These are phyloP conservation scores for Ceriagrion tenellum DNA, from an alignment of 2,888 invertebrate genomes.

Conservation along the genomic window DNA sequence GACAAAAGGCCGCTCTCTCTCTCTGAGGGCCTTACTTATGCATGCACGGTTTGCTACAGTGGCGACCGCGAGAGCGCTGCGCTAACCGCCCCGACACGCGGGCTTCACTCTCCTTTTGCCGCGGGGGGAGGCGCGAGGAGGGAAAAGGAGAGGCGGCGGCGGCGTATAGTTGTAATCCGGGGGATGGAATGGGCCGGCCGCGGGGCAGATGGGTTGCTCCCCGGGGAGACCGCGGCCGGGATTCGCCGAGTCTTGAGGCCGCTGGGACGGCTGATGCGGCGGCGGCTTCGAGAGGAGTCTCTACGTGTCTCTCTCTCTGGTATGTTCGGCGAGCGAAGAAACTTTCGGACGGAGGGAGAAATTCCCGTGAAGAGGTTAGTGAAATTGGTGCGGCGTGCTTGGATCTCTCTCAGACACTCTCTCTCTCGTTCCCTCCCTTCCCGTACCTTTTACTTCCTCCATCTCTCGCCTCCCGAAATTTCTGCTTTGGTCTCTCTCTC, in stretches of 20 bases:
- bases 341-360: conserved; percentile 43
- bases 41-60: conserved; percentile 66
- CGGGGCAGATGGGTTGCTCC: conserved; percentile 64
- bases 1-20: not conserved
- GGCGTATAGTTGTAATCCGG: conserved; percentile 38
- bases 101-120: conserved; percentile 36
- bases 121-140: not conserved
- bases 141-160: not conserved
- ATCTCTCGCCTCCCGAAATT: not conserved
- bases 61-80: conserved; percentile 59
- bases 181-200: conserved; percentile 54
- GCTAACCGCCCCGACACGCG: conserved; percentile 49
- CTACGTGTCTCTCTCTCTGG: conserved; percentile 23
- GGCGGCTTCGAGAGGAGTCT: not conserved
- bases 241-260: conserved; percentile 50
- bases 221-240: conserved; percentile 54
- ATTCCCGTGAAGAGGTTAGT: conserved; percentile 60
- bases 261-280: conserved; percentile 32
- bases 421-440: not conserved
- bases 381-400: conserved; percentile 46
- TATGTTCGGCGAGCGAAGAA: conserved; percentile 33
- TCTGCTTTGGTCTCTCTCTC: not conserved
- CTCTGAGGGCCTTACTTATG: conserved; percentile 54
- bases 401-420: too few relatives aligned
- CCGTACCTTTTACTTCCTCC: not conserved